Evolutionary conservation across 2,113 vertebrate genomes (phyloP), one percentile per base, ranked within the genome.

Genomic region (Trogon melanurus): DNA sequence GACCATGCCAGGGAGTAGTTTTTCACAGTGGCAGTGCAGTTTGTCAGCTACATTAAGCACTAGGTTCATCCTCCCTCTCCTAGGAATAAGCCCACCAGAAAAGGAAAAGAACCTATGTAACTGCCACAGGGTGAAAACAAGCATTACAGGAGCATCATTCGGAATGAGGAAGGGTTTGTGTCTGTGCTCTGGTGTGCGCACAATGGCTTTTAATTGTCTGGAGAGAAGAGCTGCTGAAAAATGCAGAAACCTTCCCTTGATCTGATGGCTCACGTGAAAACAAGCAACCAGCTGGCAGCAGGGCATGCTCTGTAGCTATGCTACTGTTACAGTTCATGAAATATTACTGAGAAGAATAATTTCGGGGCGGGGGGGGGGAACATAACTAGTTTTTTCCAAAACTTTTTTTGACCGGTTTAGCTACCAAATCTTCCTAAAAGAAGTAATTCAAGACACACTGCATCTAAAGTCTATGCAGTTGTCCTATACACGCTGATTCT

Each of bases 201-300:
- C 5, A 21, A 25, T 23, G 30, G 54, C 54, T 69, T 88, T 62
- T 53, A 57, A 73, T 58, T 70, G 78, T 50, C 66, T 44, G 58
- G 57, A 75, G 45, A 92, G 79, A 85, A 65, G 41, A 87, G 41
- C 12, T 54, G 80, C 50, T 61, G 36, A 72, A 95, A 95, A 95
- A 88, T n/a, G 20, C 26, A 75, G 50, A 60, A 67, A 48, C 0
- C 0, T 11, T 85, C 44, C 38, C 51, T 54, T 57, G 17, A 75
- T 44, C 57, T 75, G 22, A 66, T 9, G 29, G 70, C 17, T 89
- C 38, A 13, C 14, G 26, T 61, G 74, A 73, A 93, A 91, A 91
- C 14, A 72, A 82, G 41, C 36, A 82, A 76, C 47, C n/a, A 79
- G 47, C 36, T 58, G 18, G 54, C 78, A 81, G 32, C 1, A 60